Base-by-base conservation (phyloP, 2,888 invertebrate species). In the Agrotis exclamationis region DNA sequence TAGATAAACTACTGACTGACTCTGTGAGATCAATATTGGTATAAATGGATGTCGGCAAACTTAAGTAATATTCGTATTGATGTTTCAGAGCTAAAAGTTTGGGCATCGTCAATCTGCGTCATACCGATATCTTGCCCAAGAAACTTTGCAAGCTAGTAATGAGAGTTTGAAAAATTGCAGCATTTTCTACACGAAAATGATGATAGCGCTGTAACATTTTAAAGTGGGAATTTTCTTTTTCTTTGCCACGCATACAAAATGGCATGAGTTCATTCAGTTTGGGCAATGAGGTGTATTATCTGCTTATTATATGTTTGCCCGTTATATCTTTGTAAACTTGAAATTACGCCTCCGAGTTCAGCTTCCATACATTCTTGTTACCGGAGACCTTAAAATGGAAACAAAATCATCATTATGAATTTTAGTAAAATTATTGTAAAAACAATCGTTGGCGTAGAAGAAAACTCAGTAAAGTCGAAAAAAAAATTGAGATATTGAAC, bases 141-240 rank as follows among this genome's bases (percentile, higher is more conserved):
- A 68, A 71, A 79, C 64, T 82, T 82, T 39, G n/a, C 28, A 11
- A 14, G 22, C 45, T 39, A 44, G 73, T 72, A 64, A 65, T 64
- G 56, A 58, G 44, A 81, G 78, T 74, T 68, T 79, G 78, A 47
- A 82, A 79, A 62, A 64, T 48, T 81, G 72, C 63, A 76, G 60
- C 62, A 24, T 20, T 63, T 69, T 60, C 24, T 24, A n/a, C 13
- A 16, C 1, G 33, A 53, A 62, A 53, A 58, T 45, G 11, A 24
- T 22, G 16, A 2, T 53, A 53, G 3, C 7, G 56, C 11, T 39
- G 24, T 45, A 50, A 62, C 3, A 13, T 60, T 70, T 53, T 45
- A 3, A 18, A 33, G 1, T 13, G 5, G 0, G 13, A 33, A 0
- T 70, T 39, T 47, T 14, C 3, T 11, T 24, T 13, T 59, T 14